A percentile compares a stretch with the other conserved stretches of the same genome.
Conservation (phyloP, 2,888 invertebrate genomes). For the Lasius platythorax region DNA sequence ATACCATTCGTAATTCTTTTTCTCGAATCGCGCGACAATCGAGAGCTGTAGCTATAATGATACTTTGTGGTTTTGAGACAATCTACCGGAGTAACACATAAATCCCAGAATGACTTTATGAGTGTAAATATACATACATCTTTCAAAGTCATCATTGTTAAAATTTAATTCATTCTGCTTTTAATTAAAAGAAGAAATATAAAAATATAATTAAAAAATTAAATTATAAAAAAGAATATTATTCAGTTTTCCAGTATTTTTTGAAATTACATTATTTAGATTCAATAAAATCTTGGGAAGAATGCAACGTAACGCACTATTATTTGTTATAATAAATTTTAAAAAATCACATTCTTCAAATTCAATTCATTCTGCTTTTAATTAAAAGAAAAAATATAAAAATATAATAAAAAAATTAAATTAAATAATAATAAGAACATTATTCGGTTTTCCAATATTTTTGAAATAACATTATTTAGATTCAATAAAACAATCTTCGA, state of each 20-base stretch:
- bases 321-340: not conserved
- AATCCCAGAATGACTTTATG: not conserved
- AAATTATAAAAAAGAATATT: not conserved
- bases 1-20: slow-evolving; percentile 69
- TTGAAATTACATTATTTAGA: not conserved
- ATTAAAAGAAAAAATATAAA: not conserved
- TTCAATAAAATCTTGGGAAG: not conserved
- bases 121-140: not conserved
- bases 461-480: not conserved
- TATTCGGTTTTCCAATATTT: not conserved
- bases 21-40: slow-evolving; percentile 53
- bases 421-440: not conserved
- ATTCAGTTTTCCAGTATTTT: not conserved
- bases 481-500: not conserved
- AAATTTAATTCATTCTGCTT: not conserved
- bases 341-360: not conserved
- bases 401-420: not conserved
- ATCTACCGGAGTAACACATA: not conserved
- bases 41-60: not conserved
- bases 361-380: not conserved
- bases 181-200: not conserved
- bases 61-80: not conserved
- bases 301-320: not conserved
- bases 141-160: not conserved
- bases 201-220: not conserved